phyloP scores from a whole-genome alignment of 2,113 vertebrate species.

The Perca flavescens region DNA sequence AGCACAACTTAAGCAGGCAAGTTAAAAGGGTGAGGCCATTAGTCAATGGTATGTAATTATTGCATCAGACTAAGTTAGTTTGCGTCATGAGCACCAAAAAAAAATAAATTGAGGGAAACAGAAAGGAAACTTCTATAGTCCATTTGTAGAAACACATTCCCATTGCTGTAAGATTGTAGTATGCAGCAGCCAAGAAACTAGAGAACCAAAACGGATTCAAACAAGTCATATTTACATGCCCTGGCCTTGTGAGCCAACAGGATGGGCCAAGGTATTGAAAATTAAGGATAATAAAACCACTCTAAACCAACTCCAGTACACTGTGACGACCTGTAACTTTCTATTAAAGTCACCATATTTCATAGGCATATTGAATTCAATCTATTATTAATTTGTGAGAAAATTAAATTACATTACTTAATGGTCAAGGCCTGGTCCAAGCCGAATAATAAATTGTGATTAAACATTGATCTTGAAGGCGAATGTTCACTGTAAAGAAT shows the following conservation, averaged over 20 bases:
- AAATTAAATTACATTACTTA: conserved; percentile 62
- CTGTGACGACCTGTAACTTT: conserved; percentile 56
- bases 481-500: conserved; percentile 6
- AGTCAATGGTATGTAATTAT: conserved; percentile 37
- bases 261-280: conserved; percentile 13
- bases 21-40: conserved; percentile 34
- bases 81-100: conserved; percentile 2
- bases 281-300: conserved; percentile 34
- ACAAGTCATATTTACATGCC: not conserved
- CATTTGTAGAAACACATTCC: not conserved
- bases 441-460: conserved; percentile 62
- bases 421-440: conserved; percentile 42
- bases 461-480: conserved; percentile 53
- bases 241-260: not conserved
- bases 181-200: not conserved
- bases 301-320: conserved; percentile 29
- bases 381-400: conserved; percentile 57
- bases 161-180: not conserved
- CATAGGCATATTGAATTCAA: conserved; percentile 55
- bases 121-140: not conserved
- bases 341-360: conserved; percentile 66
- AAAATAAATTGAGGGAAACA: not conserved
- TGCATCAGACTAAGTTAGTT: conserved; percentile 31
- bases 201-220: not conserved
- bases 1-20: conserved; percentile 8